Evolutionary conservation across 2,797 vertebrate genomes (phyloP), one percentile per base, ranked within the genome.

Genomic region (Myotis pilosus): DNA sequence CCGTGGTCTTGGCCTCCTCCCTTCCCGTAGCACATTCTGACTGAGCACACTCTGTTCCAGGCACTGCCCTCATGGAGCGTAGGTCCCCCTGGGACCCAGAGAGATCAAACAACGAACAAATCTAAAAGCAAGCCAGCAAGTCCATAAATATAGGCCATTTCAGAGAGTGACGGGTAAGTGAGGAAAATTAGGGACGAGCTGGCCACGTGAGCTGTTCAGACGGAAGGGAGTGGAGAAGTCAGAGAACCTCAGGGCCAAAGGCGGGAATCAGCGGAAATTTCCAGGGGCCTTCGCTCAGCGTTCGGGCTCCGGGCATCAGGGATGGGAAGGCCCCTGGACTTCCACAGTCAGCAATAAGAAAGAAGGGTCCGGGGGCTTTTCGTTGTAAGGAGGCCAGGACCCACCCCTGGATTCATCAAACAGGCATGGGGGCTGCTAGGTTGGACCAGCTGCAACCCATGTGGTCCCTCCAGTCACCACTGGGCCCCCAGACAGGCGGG

Each of bases 291-390:
- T 11, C 15, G 57, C 30, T 23, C 64, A 22, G 78, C 3, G 0
- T 68, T 72, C 25, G 17, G 19, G 33, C 23, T 36, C 44, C 0
- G 0, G 44, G 49, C 1, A 0, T 68, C 41, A 1, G 36, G 41
- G 30, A 30, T 47, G 11, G 30, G 9, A 19, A 47, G 9, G 10
- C 10, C 62, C 10, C 53, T 47, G 28, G 85, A 72, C 36, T 23
- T 68, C 19, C 3, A 36, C 33, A 66, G 10, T 53, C 44, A 66
- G 71, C 36, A 62, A 30, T 57, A 6, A 75, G 55, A 30, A 44
- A 41, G 30, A 60, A 20, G 23, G n/a, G 23, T 33, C 33, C 8
- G 10, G 44, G 79, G 75, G 8, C 10, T 79, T 28, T 66, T 16
- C 0, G 0, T 28, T 49, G 22, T 55, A 5, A 19, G 2, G 4